Evolutionary conservation across 2,888 invertebrate species (phyloP).

Genomic region (Euspilapteryx auroguttella): DNA sequence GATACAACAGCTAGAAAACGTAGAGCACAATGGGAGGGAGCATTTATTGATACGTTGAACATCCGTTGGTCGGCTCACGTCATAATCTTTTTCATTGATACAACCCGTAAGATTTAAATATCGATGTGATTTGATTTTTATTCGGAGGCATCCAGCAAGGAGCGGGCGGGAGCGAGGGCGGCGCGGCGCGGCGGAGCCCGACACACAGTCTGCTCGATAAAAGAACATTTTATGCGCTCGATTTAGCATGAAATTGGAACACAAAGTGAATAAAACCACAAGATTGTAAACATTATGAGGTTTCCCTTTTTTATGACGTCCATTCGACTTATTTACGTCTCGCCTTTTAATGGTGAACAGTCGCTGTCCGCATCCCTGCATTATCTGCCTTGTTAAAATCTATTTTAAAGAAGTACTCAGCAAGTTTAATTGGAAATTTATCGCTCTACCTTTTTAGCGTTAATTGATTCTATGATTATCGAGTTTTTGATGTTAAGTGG

Average conservation of each 20-base stretch:
- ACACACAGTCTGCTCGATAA: constrained; percentile 55
- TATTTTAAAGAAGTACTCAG: constrained; percentile 43
- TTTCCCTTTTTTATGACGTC: constrained; percentile 51
- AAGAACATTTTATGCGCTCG: constrained; percentile 56
- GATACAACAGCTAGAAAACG: no score
- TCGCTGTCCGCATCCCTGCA: constrained; percentile 34
- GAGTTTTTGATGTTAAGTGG: no score
- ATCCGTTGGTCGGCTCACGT: no score
- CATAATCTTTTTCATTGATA: no score
- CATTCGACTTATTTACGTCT: constrained; percentile 52
- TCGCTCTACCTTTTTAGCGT: constrained; percentile 29
- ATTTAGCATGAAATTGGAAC: constrained; percentile 62
- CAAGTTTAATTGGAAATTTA: constrained; percentile 42
- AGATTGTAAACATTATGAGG: constrained; percentile 60
- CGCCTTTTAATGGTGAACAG: constrained; percentile 49
- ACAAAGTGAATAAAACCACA: constrained; percentile 62
- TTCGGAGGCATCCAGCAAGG: no score
- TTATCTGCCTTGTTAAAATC: constrained; percentile 58
- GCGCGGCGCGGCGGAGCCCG: constrained; percentile 13
- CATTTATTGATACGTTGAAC: no score
- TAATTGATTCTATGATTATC: constrained; percentile 43
- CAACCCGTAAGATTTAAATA: no score
- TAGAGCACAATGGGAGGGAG: no score
- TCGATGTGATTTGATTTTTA: no score
- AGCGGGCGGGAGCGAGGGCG: no score